Conservation (phyloP, 2,113 vertebrate species). For the Myotis davidii region DNA sequence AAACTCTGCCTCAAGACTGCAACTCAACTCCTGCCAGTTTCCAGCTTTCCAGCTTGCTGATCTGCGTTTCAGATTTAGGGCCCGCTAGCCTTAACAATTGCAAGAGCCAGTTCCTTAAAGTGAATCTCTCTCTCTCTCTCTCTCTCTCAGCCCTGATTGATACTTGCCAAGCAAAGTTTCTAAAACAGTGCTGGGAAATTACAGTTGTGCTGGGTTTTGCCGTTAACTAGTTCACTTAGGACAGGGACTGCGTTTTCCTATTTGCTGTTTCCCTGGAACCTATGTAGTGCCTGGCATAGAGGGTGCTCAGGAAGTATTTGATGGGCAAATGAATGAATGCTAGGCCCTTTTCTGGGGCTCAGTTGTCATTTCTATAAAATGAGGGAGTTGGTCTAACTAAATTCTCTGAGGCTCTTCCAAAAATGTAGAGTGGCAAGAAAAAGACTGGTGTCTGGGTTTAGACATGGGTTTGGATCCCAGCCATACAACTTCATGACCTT, state of each 20-base stretch:
- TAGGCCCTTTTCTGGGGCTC: neutral
- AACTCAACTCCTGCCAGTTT: neutral
- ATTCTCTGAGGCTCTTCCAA: neutral
- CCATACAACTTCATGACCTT: neutral
- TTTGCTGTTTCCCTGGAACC: neutral
- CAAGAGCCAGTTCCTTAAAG: neutral
- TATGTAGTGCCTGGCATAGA: neutral
- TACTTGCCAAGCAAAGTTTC: neutral
- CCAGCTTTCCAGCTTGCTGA: neutral
- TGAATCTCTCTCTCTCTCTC: neutral
- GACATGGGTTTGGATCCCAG: neutral
- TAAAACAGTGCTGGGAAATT: neutral
- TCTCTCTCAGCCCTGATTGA: neutral
- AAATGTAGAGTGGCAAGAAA: neutral
- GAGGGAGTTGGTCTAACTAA: neutral
- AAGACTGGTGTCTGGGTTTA: neutral
- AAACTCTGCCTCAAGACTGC: neutral
- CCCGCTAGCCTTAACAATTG: neutral
- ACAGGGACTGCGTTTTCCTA: neutral
- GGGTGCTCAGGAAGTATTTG: neutral
- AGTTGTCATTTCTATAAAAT: slow-evolving; percentile 4
- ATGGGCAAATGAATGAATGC: neutral
- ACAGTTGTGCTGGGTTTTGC: neutral
- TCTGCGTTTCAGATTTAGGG: neutral
- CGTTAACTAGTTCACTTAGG: neutral